Evolutionary conservation across 2,888 invertebrate species (phyloP).

Genomic region (Cephus sareptanus): DNA sequence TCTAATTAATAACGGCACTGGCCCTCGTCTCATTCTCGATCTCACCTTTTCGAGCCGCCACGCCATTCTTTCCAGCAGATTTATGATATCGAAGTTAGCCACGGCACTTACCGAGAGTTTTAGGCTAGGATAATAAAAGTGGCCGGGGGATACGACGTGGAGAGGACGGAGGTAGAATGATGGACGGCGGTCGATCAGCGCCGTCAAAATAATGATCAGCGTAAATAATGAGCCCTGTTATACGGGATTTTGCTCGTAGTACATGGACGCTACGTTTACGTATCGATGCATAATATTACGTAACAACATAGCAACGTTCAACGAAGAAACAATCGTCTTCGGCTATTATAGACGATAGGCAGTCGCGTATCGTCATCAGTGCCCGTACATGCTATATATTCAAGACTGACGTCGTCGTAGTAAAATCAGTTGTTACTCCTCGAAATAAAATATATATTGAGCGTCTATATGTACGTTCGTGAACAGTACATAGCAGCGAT

Average conservation of each 20-base stretch:
- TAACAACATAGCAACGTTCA: not conserved
- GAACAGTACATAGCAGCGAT: not conserved
- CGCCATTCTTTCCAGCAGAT: slow-evolving; percentile 46
- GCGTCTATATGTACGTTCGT: not conserved
- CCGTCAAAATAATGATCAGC: slow-evolving; percentile 63
- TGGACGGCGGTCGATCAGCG: slow-evolving; percentile 62
- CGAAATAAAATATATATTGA: not conserved
- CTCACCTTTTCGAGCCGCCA: slow-evolving; percentile 1
- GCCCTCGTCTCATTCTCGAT: not conserved
- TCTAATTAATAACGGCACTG: slow-evolving; percentile 35
- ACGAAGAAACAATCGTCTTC: not conserved
- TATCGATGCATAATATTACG: not conserved
- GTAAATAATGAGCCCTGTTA: slow-evolving; percentile 58
- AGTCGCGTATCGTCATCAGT: not conserved
- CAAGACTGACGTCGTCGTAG: not conserved
- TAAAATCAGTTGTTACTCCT: not conserved
- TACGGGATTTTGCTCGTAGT: slow-evolving; percentile 20
- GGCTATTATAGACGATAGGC: not conserved
- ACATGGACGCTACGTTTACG: not conserved
- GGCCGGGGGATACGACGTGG: slow-evolving; percentile 21
- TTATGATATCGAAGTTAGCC: slow-evolving; percentile 55
- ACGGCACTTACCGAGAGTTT: slow-evolving; percentile 57
- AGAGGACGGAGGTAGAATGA: slow-evolving; percentile 46
- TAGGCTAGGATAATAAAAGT: slow-evolving; percentile 52
- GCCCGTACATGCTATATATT: not conserved